Evolutionary conservation across 2,888 invertebrate species (phyloP), one percentile per base, ranked within the genome.

Genomic region (Hypsopygia costalis): DNA sequence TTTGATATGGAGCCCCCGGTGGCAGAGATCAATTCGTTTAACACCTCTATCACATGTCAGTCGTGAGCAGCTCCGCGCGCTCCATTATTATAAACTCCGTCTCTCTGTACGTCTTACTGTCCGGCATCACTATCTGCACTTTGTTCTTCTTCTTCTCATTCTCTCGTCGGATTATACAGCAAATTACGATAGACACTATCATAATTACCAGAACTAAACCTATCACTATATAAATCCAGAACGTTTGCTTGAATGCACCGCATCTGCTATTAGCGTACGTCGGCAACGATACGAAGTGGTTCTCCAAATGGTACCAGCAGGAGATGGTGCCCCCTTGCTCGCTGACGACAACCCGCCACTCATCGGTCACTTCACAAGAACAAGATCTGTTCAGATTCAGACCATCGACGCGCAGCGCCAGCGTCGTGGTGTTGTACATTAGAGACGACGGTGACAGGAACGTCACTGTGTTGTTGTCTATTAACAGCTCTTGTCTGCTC

Each of bases 51-150:
- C 81, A 93, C 75, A 95, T 91, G 79, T 95, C 94, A 53, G 95
- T 95, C 52, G 94, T 94, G 44, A 95, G 83, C 34, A 95, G 92
- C 77, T 95, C 94, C 32, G 95, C 94, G 75, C 94, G 92, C 87
- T 96, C 96, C 52, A 95, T 93, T 62, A 96, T 94, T 75, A 95
- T 94, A 59, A 96, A 92, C 80, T 96, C 95, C 6, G 96, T 96
- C 82, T 96, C 95, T 63, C 93, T 91, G 69, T 96, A 96, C 9
- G 95, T 93, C 64, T 94, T 91, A 1, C 94, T 93, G 57, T 95
- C 95, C 0, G 96, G 95, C 63, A 95, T 91, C 37, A 96, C 94
- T 74, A 95, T 89, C 65, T 92, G 91, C 55, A 93, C 62, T 85
- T 91, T 39, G 12, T 16, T 80, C 76, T 92, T 85, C 77, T 91